Evolutionary conservation across 2,113 vertebrate genomes (phyloP).

Genomic region (Ailurus styani): DNA sequence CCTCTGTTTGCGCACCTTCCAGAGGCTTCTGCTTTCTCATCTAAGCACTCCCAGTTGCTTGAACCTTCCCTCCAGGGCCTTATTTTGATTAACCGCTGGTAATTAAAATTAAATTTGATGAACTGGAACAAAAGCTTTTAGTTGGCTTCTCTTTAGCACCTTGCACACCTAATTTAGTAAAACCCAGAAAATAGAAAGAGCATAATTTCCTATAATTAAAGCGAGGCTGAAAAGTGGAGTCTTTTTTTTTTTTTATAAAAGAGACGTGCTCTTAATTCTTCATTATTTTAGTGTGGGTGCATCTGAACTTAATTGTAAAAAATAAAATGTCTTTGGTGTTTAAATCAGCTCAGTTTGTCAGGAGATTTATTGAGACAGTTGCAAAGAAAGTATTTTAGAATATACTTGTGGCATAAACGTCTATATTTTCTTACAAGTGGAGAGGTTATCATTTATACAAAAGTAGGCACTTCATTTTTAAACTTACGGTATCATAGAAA

Average conservation of each 20-base stretch:
- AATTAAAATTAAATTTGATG: conserved; percentile 58
- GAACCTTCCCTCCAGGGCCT: not conserved
- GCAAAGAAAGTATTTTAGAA: not conserved
- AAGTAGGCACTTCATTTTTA: not conserved
- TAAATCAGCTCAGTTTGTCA: not conserved
- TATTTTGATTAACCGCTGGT: conserved; percentile 49
- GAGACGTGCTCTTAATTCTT: not conserved
- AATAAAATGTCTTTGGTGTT: not conserved
- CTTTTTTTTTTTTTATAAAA: not conserved
- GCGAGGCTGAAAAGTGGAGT: not conserved
- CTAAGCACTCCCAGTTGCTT: not conserved
- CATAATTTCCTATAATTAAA: conserved; percentile 37
- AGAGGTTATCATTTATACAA: not conserved
- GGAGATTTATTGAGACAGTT: not conserved
- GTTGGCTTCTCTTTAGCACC: conserved; percentile 23
- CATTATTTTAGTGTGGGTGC: not conserved
- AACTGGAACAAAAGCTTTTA: conserved; percentile 9
- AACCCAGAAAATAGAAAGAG: conserved; percentile 12
- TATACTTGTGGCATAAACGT: not conserved
- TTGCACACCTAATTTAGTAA: conserved; percentile 22
- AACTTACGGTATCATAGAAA: not conserved
- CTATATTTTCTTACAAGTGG: not conserved
- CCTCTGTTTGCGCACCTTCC: not conserved
- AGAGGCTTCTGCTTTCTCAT: not conserved
- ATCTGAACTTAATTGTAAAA: not conserved